A percentile compares a stretch with the other conserved stretches of the same genome.
Conservation (phyloP, 1,140 invertebrate species). For the Phthorimaea operculella region DNA sequence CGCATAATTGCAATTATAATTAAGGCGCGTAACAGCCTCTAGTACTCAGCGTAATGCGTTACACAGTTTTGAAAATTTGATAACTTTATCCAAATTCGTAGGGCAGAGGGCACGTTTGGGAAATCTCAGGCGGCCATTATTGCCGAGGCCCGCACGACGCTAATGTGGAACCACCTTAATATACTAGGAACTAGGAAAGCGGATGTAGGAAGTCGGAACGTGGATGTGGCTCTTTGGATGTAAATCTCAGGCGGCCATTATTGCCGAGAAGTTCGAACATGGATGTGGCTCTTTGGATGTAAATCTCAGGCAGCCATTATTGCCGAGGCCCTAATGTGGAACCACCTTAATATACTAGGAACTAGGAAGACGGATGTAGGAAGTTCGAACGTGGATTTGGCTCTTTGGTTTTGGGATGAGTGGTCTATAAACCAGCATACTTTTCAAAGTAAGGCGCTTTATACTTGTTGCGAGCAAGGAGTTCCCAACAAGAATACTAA, state of each 20-base stretch:
- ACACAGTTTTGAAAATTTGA: constrained; percentile 65
- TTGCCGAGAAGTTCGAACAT: too few relatives aligned
- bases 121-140: constrained; percentile 58
- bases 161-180: constrained; percentile 27
- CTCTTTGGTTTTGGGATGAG: too few relatives aligned
- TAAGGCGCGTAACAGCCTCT: constrained; percentile 22
- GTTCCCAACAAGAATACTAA: too few relatives aligned
- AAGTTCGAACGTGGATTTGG: too few relatives aligned
- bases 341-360: constrained; percentile 25
- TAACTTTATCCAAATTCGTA: constrained; percentile 63
- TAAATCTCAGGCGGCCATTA: too few relatives aligned
- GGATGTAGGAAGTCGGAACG: background rate
- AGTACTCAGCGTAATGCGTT: constrained; percentile 43
- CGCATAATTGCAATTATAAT: constrained; percentile 50
- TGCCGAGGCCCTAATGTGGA: constrained; percentile 52
- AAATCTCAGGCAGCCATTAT: too few relatives aligned
- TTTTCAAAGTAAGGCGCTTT: too few relatives aligned
- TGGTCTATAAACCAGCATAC: too few relatives aligned
- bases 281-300: too few relatives aligned
- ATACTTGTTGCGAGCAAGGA: too few relatives aligned
- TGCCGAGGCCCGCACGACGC: constrained; percentile 41
- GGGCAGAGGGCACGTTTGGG: constrained; percentile 54
- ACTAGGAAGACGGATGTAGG: background rate
- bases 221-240: too few relatives aligned
- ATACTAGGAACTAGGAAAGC: background rate